Conservation (phyloP, 2,888 invertebrate species). For the Lysandra bellargus region DNA sequence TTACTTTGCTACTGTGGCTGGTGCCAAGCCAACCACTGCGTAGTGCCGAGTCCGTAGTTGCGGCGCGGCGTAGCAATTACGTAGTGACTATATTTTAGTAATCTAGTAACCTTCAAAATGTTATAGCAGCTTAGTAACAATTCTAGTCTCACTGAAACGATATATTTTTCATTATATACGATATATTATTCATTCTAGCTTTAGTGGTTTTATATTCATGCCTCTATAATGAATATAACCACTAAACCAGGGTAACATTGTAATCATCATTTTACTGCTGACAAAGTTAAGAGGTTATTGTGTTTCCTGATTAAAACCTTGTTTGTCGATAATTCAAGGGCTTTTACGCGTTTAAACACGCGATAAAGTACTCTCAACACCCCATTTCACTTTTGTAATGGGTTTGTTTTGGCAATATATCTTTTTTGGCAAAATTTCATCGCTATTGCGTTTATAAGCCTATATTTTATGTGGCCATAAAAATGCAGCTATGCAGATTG, state of each 20-base stretch:
- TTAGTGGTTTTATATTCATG: too few species aligned
- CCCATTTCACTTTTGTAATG: conserved; percentile 24
- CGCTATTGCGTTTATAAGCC: background rate
- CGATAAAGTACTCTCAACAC: conserved; percentile 15
- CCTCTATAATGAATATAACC: background rate
- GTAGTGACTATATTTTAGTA: too few species aligned
- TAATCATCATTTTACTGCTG: conserved; percentile 1
- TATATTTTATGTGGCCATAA: background rate
- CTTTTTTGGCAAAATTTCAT: background rate
- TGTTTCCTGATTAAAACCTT: background rate
- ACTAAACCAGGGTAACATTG: background rate
- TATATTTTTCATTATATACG: too few species aligned
- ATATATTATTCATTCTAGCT: too few species aligned
- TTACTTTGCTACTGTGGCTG: background rate
- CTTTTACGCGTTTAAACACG: conserved; percentile 3
- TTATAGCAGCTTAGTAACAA: too few species aligned
- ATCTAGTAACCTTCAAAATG: too few species aligned
- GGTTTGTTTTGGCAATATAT: conserved; percentile 4
- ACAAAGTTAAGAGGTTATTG: conserved; percentile 1
- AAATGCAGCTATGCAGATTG: background rate
- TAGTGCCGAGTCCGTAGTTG: too few species aligned
- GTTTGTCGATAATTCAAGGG: conserved; percentile 4
- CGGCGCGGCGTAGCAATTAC: too few species aligned
- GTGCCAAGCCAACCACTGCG: too few species aligned
- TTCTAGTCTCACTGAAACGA: too few species aligned